Base-by-base conservation (phyloP, 2,888 invertebrate genomes). In the Drepana falcataria region DNA sequence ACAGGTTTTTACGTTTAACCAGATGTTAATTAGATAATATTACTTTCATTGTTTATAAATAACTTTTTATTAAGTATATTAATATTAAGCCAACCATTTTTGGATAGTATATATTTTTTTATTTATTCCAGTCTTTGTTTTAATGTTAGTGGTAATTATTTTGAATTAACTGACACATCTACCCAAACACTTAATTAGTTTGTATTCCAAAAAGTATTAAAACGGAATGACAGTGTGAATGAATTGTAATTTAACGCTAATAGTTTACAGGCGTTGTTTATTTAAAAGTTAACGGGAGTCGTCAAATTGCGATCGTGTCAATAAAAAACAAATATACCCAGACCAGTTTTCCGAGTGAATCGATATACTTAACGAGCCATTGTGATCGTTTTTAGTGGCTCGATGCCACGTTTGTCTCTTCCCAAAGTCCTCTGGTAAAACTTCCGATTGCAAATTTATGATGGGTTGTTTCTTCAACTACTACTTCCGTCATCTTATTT, bases 251-350 rank as follows among this genome's bases (percentile, higher is more conserved):
- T 40, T 34, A 51, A 51, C 41, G 35, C 33, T 48, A 9, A 48
- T 35, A 48, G 35, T 48, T 48, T 9, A 55, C 48, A 48, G 48
- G 35, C 48, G 40, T 41, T 52, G 48, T 48, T 54, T 51, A 41
- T 48, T 37, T 35, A 6, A 9, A 40, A 34, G 9, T 55, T 55
- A 52, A 55, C 48, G 7, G 55, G 9, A 35, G 33, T 55, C 55
- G 40, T 52, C 48, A 55, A 55, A 55, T 48, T 48, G 48, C n/a
- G 51, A 55, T 55, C 33, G 55, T 37, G 47, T 40, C 48, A 9
- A 55, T 52, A 55, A 55, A 55, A 52, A 55, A 54, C 51, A 48
- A 55, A 55, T 51, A 51, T 40, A 40, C 40, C 7, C 1, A 40
- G 51, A 40, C 41, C 41, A 40, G 33, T 51, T 51, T 51, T 40